Evolutionary conservation across 2,113 vertebrate species (phyloP), one percentile per base, ranked within the genome.

Genomic region (Rafetus swinhoei): DNA sequence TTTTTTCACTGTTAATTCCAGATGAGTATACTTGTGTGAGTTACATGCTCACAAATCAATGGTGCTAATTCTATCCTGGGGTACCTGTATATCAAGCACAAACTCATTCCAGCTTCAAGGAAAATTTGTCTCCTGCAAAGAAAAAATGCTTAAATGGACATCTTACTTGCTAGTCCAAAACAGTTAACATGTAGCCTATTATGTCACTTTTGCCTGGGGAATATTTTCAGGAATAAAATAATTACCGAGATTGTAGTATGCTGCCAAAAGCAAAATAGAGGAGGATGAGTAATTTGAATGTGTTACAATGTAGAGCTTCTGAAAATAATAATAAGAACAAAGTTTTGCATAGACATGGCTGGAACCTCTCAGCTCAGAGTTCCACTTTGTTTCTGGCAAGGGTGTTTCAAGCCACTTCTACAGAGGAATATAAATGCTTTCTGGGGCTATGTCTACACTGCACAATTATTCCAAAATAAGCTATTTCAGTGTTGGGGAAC

Each of bases 261-360:
- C 89, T 94, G 82, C 91, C 89, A 81, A 79, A 93, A 94, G 87
- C 57, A 83, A 52, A 53, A 86, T 86, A 27, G 54, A 92, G 35
- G 25, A 92, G 2, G 59, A 39, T 9, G 74, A 56, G 92, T 60
- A 54, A 29, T 82, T 45, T 94, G 82, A 92, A 95, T 87, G 59
- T 86, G 81, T 92, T 94, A 79, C 53, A 90, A 86, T 92, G 85
- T 90, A 90, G 91, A 95, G 87, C 84, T 82, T 22, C 62, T 8
- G 13, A 82, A 85, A 94, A 80, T 35, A 90, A 81, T 69, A 92
- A 88, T 82, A 95, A 72, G 65, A 94, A 91, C 35, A 87, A 92
- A 39, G 39, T 53, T 35, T 11, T 52, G 32, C 83, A 54, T 62
- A 94, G 3, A 57, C 62, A 60, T 14, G 10, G 56, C 85, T 96